A percentile compares a stretch with the other conserved stretches of the same genome.
These are phyloP conservation scores for Yponomeuta sedellus DNA, from an alignment of 2,888 invertebrate genomes.

Conservation along the genomic window DNA sequence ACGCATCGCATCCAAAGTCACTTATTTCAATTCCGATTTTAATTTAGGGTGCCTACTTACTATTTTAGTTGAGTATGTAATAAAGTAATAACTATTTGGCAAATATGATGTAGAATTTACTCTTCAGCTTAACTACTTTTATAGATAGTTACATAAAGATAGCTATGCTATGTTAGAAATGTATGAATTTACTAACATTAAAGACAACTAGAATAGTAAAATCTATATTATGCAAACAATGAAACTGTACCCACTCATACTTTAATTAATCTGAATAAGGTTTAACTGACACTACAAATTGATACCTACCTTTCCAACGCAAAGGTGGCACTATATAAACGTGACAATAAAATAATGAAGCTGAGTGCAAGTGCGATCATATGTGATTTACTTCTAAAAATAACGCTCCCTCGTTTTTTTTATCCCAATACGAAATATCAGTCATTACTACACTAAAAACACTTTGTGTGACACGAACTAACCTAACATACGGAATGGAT, in stretches of 20 bases:
- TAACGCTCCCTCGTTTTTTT: conserved; percentile 28
- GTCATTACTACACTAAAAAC: conserved; percentile 41
- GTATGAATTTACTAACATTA: conserved; percentile 12
- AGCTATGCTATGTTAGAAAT: conserved; percentile 11
- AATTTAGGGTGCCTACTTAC: not conserved
- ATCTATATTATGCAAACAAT: too few relatives aligned
- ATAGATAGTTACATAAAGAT: conserved; percentile 7
- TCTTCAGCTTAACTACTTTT: not conserved
- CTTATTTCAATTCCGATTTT: not conserved
- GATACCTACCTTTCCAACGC: not conserved
- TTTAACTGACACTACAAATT: not conserved
- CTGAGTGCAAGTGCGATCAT: conserved; percentile 65
- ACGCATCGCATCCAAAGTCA: not conserved
- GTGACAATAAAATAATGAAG: conserved; percentile 20
- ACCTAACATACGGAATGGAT: conserved; percentile 70
- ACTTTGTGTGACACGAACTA: conserved; percentile 38
- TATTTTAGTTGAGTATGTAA: not conserved
- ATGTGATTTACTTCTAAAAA: conserved; percentile 18
- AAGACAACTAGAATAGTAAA: not conserved
- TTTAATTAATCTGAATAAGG: too few relatives aligned
- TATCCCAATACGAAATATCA: conserved; percentile 35
- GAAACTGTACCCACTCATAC: too few relatives aligned
- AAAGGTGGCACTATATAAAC: not conserved
- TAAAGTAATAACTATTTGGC: conserved; percentile 17
- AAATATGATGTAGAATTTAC: conserved; percentile 10